These are phyloP conservation scores for Sebastes steindachneri DNA, from an alignment of 2,797 vertebrate species.

Conservation along the genomic window DNA sequence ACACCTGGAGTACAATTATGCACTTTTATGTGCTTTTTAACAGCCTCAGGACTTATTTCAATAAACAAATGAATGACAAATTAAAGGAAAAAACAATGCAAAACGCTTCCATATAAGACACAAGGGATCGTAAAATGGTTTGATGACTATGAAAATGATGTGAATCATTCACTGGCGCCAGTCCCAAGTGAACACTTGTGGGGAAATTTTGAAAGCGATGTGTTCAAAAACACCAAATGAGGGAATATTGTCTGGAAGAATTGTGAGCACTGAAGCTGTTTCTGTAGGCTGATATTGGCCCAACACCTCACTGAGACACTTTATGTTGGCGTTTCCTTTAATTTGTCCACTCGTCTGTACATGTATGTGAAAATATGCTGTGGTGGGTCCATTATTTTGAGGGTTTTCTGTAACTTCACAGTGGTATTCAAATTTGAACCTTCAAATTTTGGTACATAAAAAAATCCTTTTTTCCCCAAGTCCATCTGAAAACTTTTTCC, in stretches of 20 bases:
- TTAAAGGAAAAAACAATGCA: not conserved
- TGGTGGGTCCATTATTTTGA: too few relatives aligned
- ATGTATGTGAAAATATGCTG: not conserved
- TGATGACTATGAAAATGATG: not conserved
- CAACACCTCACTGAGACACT: not conserved
- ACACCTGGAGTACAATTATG: slow-evolving; percentile 13
- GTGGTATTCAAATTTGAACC: too few relatives aligned
- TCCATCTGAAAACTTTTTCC: too few relatives aligned
- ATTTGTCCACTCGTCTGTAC: not conserved
- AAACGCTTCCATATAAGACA: not conserved
- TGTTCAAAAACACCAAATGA: not conserved
- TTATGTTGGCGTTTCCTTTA: too few relatives aligned
- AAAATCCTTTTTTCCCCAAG: too few relatives aligned
- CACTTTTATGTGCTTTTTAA: not conserved
- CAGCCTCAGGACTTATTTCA: slow-evolving; percentile 3
- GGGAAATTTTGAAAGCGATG: not conserved
- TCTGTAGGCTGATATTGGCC: not conserved
- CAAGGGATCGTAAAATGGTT: not conserved
- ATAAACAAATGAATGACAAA: not conserved
- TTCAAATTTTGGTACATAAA: too few relatives aligned
- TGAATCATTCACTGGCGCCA: not conserved
- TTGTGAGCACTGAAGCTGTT: not conserved
- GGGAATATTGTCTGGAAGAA: not conserved
- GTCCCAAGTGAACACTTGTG: not conserved
- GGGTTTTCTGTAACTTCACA: too few relatives aligned